Base-by-base conservation (phyloP, 2,113 vertebrate genomes). In the Myodes glareolus region DNA sequence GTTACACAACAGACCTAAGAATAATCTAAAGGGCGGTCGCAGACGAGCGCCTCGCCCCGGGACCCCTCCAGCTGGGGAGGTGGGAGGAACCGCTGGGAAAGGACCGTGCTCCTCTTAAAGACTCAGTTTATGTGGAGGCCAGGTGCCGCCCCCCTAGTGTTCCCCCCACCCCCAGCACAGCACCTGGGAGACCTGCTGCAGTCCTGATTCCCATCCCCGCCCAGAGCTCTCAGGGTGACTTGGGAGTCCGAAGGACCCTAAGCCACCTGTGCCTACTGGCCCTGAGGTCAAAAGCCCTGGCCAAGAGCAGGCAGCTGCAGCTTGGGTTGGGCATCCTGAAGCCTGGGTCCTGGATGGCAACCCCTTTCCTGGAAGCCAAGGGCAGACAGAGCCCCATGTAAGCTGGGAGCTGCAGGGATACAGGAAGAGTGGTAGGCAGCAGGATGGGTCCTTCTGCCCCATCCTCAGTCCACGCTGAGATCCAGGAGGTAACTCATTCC, bases 1-100 rank as follows among this genome's bases (percentile, higher is more conserved):
- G 93, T 98, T 98, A 97, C 47, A 96, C 96, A 98, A 97, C 97
- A 97, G 96, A 73, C 91, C 95, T 92, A 91, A 96, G 97, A 96
- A 96, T 87, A 97, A 96, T 86, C 94, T 1, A 47, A 39, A 94
- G 85, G 92, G 84, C 47, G 76, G 92, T 90, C 31, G 63, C 72
- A 29, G 63, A 88, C 3, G 0, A 82, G 76, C 52, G 21, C 19
- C 55, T 68, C 17, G n/a, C 72, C 86, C 89, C 1, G 13, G 70
- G 94, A 95, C 95, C 97, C 94, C 94, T 63, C 19, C 2, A 8
- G 80, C 94, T 63, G 17, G 19, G 21, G 25, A 0, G 1, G 39
- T 31, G 50, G 42, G 52, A 25, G 70, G 70, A 17, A n/a, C 89
- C 8, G 0, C 7, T 2, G 68, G 73, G n/a, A 45, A 7, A 2